Base-by-base conservation (phyloP, 2,113 vertebrate genomes). In the Hymenochirus boettgeri region DNA sequence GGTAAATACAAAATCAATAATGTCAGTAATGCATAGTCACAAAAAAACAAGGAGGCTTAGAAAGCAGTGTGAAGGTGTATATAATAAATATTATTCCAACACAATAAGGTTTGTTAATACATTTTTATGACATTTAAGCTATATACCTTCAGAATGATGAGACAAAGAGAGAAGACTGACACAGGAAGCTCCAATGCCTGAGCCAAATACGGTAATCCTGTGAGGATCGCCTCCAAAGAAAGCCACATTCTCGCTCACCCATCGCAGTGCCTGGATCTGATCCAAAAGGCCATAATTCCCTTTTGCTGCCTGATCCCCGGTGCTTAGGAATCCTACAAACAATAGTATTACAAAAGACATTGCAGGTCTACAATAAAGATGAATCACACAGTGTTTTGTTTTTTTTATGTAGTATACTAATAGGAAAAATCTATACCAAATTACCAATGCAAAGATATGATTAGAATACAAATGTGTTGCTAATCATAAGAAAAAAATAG, bases 191-290 rank as follows among this genome's bases (percentile, higher is more conserved):
- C 96, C 96, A 0, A 98, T 98, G 74, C 96, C 96, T 0, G 96
- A 98, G 63, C 96, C 96, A 8, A 99, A 99, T 74, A 99, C 96
- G 0, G 96, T 99, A 80, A 99, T 98, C 31, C 96, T 89, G 79
- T 94, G 80, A 61, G 96, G 96, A 75, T 99, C 96, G 1, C 96
- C 96, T 5, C 96, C 96, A 7, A 99, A 99, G 89, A 96, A 98
- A 74, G 92, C 96, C 21, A 98, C 94, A 77, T 99, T 99, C 81
- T 99, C 96, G 0, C 96, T 99, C 82, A 99, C 94, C 96, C 96
- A 98, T 62, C 96, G 90, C 62, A 98, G 83, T 0, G 96, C 96
- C 86, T 99, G 96, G 72, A 99, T 99, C 86, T 99, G 96, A 84
- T 99, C 96, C 79, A 98, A 83, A 29, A 99, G 89, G 21, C 96